Conservation (phyloP, 2,113 vertebrate species). For the Acrocephalus arundinaceus region DNA sequence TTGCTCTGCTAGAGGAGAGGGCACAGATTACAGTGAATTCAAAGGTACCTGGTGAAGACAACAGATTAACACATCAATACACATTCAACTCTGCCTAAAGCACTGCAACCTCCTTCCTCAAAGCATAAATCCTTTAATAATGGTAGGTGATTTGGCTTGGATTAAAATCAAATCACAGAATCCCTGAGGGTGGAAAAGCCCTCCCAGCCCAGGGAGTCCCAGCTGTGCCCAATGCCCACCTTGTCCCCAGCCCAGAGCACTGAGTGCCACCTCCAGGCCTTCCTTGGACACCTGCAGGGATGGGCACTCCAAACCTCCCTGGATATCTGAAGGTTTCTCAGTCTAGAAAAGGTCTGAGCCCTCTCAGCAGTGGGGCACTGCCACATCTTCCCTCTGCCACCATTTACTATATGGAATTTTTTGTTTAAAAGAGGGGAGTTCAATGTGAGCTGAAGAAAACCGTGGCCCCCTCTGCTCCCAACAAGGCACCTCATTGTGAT, state of each 20-base stretch:
- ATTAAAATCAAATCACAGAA: background rate
- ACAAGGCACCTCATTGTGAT: background rate
- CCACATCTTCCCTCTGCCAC: background rate
- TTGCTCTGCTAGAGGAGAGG: background rate
- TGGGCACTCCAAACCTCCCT: background rate
- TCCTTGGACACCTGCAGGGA: background rate
- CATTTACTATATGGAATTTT: rapidly evolving
- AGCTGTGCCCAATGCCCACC: rapidly evolving
- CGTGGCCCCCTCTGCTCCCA: background rate
- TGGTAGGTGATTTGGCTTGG: background rate
- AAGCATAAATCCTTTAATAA: background rate
- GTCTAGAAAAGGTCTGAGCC: background rate
- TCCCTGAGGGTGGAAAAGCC: background rate
- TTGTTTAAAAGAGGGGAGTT: background rate
- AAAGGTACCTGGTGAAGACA: background rate
- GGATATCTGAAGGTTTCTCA: background rate
- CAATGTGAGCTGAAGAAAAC: background rate
- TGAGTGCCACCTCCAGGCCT: background rate
- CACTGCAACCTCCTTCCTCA: background rate
- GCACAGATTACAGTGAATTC: background rate
- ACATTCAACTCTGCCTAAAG: background rate
- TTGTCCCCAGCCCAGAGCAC: background rate
- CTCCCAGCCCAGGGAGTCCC: rapidly evolving
- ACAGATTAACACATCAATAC: background rate
- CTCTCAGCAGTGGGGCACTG: background rate